Conservation (phyloP, 1,140 invertebrate genomes). For the Lordiphosa clarofinis region DNA sequence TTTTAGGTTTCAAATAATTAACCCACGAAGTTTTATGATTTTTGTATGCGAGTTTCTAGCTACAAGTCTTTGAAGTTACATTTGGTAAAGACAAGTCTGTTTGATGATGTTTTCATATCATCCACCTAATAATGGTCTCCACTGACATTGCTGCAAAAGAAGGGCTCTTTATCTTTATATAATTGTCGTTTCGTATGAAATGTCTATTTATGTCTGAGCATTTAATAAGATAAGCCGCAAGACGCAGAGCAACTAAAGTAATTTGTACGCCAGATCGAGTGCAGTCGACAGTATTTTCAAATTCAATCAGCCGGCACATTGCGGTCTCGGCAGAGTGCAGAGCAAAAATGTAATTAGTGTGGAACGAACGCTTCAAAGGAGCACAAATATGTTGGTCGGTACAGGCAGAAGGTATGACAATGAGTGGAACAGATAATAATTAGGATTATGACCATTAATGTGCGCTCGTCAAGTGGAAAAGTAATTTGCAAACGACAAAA, state of each 20-base stretch:
- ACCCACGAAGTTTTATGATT: too few relatives aligned
- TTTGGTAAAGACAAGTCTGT: too few relatives aligned
- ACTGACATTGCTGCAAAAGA: too few relatives aligned
- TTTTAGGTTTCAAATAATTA: too few relatives aligned
- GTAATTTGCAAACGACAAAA: constrained; percentile 35
- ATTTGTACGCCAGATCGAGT: constrained; percentile 35
- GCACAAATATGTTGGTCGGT: background rate
- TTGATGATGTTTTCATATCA: too few relatives aligned
- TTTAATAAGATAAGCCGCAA: constrained; percentile 54
- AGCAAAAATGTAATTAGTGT: constrained; percentile 43
- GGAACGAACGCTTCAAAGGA: constrained; percentile 11
- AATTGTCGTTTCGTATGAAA: background rate
- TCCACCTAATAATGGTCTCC: too few relatives aligned
- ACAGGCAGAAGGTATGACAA: background rate
- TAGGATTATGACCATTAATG: constrained; percentile 44
- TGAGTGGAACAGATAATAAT: constrained; percentile 42
- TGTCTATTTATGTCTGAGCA: constrained; percentile 5
- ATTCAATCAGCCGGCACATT: constrained; percentile 53
- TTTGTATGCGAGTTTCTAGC: too few relatives aligned
- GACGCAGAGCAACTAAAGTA: constrained; percentile 46
- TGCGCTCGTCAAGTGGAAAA: constrained; percentile 34
- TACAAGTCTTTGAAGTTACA: too few relatives aligned
- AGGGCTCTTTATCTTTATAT: too few relatives aligned
- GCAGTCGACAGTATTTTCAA: constrained; percentile 52
- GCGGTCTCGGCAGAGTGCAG: too few relatives aligned